Evolutionary conservation across 2,888 invertebrate genomes (phyloP).

Genomic region (Drosophila mimetica): DNA sequence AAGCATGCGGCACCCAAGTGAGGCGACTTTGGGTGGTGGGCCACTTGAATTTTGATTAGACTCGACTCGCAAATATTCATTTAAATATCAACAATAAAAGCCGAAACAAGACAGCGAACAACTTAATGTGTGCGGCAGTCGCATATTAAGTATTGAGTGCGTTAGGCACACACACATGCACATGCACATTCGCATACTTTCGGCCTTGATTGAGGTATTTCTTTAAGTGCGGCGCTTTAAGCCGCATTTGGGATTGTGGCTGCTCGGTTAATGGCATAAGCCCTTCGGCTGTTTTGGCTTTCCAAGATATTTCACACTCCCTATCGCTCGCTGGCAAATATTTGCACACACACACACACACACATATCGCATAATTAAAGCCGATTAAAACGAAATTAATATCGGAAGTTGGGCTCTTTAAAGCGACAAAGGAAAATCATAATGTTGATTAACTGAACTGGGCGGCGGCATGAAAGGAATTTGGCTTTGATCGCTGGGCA

Average conservation of each 20-base stretch:
- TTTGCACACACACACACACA: slow-evolving; percentile 15
- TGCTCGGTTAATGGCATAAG: slow-evolving; percentile 9
- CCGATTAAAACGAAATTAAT: slow-evolving; percentile 19
- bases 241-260: slow-evolving; percentile 10
- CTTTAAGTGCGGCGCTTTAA: neutral
- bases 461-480: neutral
- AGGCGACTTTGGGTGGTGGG: neutral
- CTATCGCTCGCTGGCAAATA: slow-evolving; percentile 8
- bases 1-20: neutral
- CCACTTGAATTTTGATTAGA: slow-evolving; percentile 61
- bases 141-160: slow-evolving; percentile 37
- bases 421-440: slow-evolving; percentile 1
- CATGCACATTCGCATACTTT: too few species aligned
- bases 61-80: slow-evolving; percentile 45
- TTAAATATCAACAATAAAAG: slow-evolving; percentile 54
- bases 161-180: too few species aligned
- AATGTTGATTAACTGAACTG: slow-evolving; percentile 5
- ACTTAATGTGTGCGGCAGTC: slow-evolving; percentile 61
- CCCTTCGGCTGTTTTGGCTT: slow-evolving; percentile 8
- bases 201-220: slow-evolving; percentile 8
- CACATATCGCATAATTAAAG: slow-evolving; percentile 24
- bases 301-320: slow-evolving; percentile 25
- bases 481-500: neutral
- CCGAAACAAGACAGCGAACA: slow-evolving; percentile 58
- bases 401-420: slow-evolving; percentile 6